Conservation (phyloP, 2,888 invertebrate genomes). For the Aphelenchoides bicaudatus region DNA sequence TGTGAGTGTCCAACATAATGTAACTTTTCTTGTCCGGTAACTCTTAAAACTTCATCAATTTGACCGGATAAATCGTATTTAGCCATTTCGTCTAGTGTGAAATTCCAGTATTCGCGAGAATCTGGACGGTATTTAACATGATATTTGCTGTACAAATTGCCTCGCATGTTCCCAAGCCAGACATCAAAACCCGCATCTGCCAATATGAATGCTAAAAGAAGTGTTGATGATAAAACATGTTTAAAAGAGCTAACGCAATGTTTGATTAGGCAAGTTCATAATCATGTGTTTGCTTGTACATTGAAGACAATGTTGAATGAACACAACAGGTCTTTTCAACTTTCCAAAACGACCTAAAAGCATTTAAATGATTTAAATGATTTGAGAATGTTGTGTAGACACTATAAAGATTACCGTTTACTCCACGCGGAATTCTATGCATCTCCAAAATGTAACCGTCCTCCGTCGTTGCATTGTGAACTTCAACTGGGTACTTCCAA, state of each 20-base stretch:
- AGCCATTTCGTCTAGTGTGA: slow-evolving; percentile 78
- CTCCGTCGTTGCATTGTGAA: slow-evolving; percentile 62
- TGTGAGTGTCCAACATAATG: slow-evolving; percentile 86
- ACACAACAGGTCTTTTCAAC: slow-evolving; percentile 31
- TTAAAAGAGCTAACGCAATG: too few species aligned
- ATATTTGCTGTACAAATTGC: slow-evolving; percentile 35
- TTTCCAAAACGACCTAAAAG: background rate
- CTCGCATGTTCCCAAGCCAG: slow-evolving; percentile 72
- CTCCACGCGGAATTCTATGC: slow-evolving; percentile 66
- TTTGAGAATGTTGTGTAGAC: too few species aligned
- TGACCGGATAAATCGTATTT: slow-evolving; percentile 79
- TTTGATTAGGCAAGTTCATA: slow-evolving; percentile 36
- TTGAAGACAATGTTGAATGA: slow-evolving; percentile 52
- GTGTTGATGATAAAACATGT: too few species aligned
- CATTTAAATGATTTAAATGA: too few species aligned
- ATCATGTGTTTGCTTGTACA: slow-evolving; percentile 14
- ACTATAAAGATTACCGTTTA: slow-evolving; percentile 31
- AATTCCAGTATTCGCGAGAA: slow-evolving; percentile 72
- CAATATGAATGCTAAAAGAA: slow-evolving; percentile 57
- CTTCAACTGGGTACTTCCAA: slow-evolving; percentile 64
- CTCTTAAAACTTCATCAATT: slow-evolving; percentile 71
- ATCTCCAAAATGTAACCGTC: slow-evolving; percentile 66
- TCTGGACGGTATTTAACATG: too few species aligned
- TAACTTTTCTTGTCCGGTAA: slow-evolving; percentile 68
- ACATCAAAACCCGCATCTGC: slow-evolving; percentile 68